Evolutionary conservation across 2,113 vertebrate genomes (phyloP), one percentile per base, ranked within the genome.

Genomic region (Speoplatyrhinus poulsoni): DNA sequence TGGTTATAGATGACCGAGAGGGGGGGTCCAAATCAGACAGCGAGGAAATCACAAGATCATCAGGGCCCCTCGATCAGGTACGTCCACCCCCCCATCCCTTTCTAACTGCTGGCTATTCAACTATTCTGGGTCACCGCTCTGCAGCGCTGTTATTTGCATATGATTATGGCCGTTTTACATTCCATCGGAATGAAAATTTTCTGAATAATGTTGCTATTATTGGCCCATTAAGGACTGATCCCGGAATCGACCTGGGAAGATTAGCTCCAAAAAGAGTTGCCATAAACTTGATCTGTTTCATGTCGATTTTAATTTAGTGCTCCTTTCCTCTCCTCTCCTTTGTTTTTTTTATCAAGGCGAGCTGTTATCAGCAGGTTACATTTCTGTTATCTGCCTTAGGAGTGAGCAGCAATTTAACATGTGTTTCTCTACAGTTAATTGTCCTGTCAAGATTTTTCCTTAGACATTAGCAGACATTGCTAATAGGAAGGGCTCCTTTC

Each of bases 1-100:
- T 99, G 96, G 98, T 99, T 88, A 99, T 99, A 93, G 98, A 99
- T 91, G 98, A 99, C 90, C 93, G 97, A 91, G 98, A 99, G 92
- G 96, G 96, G 73, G 97, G 97, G 81, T 98, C 97, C 87, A 99
- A 99, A 89, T 99, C 97, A 87, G 97, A 99, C 94, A 99, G 93
- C 83, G 97, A 99, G 93, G 97, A 99, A 86, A 98, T 99, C 93
- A 98, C 95, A 70, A 95, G 97, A 96, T 94, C 92, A 60, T 96
- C 97, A 83, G 96, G 96, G 88, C 95, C 96, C 70, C 95, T 98
- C 57, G 97, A 99, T 93, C 97, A 99, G 97, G 97, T 99, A 97
- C 79, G 88, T 60, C 62, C 26, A 13, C 9, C 55, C 66, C 54
- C 60, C 70, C 48, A n/a, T 66, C 49, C 58, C 19, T 56, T 33